Evolutionary conservation across 2,113 vertebrate genomes (phyloP).

Genomic region (Salminus brasiliensis): DNA sequence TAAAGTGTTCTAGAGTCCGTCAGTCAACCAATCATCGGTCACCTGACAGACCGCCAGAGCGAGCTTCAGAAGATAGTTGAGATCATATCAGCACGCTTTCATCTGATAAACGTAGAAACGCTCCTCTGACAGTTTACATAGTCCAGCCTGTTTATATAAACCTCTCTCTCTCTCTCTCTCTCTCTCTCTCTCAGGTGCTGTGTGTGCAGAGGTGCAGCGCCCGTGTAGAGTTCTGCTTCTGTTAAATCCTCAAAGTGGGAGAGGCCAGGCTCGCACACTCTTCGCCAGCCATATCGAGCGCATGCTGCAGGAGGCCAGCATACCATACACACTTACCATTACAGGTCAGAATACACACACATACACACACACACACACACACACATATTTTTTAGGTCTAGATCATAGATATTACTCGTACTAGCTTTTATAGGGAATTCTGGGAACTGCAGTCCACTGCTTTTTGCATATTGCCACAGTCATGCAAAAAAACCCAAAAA

Average conservation of each 20-base stretch:
- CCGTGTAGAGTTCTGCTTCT: conserved; percentile 81
- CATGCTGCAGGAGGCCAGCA: conserved; percentile 79
- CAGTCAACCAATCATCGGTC: too few relatives aligned
- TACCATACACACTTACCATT: conserved; percentile 76
- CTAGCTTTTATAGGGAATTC: too few relatives aligned
- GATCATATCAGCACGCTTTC: too few relatives aligned
- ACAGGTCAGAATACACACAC: conserved; percentile 74
- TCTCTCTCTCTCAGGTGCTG: conserved; percentile 38
- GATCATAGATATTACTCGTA: too few relatives aligned
- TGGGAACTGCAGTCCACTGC: too few relatives aligned
- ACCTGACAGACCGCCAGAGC: too few relatives aligned
- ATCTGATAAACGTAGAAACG: neutral
- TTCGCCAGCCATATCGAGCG: conserved; percentile 79
- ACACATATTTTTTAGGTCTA: too few relatives aligned
- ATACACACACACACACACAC: neutral
- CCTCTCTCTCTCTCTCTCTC: conserved; percentile 16
- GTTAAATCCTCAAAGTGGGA: conserved; percentile 84
- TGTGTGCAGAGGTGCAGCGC: conserved; percentile 59
- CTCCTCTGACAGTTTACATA: neutral
- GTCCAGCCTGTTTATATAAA: neutral
- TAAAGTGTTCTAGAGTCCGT: too few relatives aligned
- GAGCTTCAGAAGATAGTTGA: too few relatives aligned
- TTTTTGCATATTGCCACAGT: too few relatives aligned
- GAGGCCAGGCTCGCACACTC: conserved; percentile 79
- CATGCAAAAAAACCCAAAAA: too few relatives aligned